Conservation (phyloP, 2,113 vertebrate species). For the Corapipo altera region DNA sequence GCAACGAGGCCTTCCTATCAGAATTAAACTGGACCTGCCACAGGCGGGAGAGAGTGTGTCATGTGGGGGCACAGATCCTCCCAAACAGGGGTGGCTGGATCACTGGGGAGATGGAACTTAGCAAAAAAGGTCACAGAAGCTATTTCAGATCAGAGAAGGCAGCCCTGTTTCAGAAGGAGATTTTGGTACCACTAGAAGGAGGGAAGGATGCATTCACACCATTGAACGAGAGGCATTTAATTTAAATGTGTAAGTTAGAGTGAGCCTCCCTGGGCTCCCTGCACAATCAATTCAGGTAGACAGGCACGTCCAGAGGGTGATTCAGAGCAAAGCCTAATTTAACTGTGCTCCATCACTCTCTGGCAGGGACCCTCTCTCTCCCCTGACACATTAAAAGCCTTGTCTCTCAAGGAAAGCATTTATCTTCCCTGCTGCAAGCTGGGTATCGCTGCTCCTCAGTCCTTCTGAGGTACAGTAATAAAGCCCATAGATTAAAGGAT, state of each 20-base stretch:
- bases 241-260: neutral
- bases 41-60: neutral
- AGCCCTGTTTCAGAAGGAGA: neutral
- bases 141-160: neutral
- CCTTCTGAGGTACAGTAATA: neutral
- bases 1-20: neutral
- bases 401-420: slow-evolving; percentile 3
- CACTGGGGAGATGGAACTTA: neutral
- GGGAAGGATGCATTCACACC: neutral
- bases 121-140: neutral
- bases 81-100: neutral
- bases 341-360: neutral
- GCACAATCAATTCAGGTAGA: slow-evolving; percentile 29
- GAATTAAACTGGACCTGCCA: neutral
- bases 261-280: neutral
- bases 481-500: neutral
- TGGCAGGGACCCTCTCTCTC: neutral
- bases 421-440: neutral
- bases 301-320: slow-evolving; percentile 18
- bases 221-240: neutral
- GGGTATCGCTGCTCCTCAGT: neutral
- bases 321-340: slow-evolving; percentile 20
- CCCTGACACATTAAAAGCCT: slow-evolving; percentile 41
- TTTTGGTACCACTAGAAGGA: neutral
- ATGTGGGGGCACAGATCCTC: neutral